Evolutionary conservation across 2,797 vertebrate species (phyloP), one percentile per base, ranked within the genome.

Genomic region (Helicolenus hilgendorfi): DNA sequence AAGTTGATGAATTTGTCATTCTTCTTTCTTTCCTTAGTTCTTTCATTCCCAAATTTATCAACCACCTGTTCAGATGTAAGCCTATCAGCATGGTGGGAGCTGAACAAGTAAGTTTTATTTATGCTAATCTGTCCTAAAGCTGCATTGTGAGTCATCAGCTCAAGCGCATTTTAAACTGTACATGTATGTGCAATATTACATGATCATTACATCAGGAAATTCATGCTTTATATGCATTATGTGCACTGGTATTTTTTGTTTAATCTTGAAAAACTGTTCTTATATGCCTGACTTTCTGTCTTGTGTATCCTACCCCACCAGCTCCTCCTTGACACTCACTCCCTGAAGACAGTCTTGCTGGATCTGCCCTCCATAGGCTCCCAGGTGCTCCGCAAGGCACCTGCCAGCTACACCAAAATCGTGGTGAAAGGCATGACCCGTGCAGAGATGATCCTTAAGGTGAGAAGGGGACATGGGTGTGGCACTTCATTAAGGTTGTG

Each of bases 381-480:
- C 41, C 98, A 99, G 93, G 99, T 99, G 93, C 97, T 99, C 85
- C 98, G 99, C 89, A 99, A 99, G 84, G 99, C 99, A 0, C 99
- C 99, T 1, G 98, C 99, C 87, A 99, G 99, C 95, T 99, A 99
- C 97, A 99, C 99, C 1, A 99, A 99, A 96, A 99, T 99, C 71
- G 98, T 99, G 49, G 99, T 99, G 91, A 99, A 99, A 95, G 99
- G 99, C 95, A 99, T 99, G 99, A 99, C 99, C 31, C 98, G 99
- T n/a, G 99, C 99, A 0, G 99, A 99, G 96, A 99, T 99, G 99
- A 99, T 99, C 96, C 98, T 99, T 58, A 99, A 99, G 98, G 99
- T 99, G 92, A 97, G 95, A 20, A 55, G n/a, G 26, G 0, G n/a
- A 13, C 98, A 98, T 97, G 92, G 92, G 85, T 7, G 38, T 5